A percentile compares a stretch with the other conserved stretches of the same genome.
These are phyloP conservation scores for Panopea generosa DNA, from an alignment of 2,888 invertebrate genomes.

Conservation along the genomic window DNA sequence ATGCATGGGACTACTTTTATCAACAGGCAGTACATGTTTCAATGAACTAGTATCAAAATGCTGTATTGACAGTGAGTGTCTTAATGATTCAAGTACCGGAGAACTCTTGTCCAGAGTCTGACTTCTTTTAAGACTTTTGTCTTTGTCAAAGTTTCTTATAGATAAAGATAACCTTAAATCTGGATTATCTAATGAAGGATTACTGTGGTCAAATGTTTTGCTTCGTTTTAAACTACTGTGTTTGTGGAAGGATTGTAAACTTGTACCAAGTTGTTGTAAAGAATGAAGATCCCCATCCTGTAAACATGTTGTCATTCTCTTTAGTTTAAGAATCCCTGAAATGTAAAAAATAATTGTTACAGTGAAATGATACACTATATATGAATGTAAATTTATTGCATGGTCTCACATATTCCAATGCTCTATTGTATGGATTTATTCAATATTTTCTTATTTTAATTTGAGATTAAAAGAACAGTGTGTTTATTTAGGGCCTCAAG, in stretches of 20 bases:
- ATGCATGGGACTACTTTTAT: slow-evolving; percentile 73
- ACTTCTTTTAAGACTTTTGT: slow-evolving; percentile 58
- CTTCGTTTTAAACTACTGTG: slow-evolving; percentile 44
- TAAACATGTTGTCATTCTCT: slow-evolving; percentile 69
- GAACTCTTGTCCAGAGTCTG: slow-evolving; percentile 67
- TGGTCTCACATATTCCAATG: too few relatives aligned
- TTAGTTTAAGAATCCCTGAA: slow-evolving; percentile 48
- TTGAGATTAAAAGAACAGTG: too few relatives aligned
- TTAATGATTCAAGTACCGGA: slow-evolving; percentile 53
- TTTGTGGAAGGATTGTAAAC: slow-evolving; percentile 49
- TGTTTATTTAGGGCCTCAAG: too few relatives aligned
- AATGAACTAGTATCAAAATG: slow-evolving; percentile 69
- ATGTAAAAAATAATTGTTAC: too few relatives aligned
- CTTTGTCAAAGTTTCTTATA: slow-evolving; percentile 69
- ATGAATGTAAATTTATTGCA: too few relatives aligned
- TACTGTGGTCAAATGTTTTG: slow-evolving; percentile 64
- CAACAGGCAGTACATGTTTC: slow-evolving; percentile 66
- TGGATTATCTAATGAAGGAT: slow-evolving; percentile 45
- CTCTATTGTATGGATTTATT: too few relatives aligned
- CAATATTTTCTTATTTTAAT: too few relatives aligned
- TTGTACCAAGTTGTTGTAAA: slow-evolving; percentile 45
- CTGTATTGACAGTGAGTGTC: slow-evolving; percentile 67
- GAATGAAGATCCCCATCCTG: slow-evolving; percentile 68
- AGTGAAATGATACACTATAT: too few relatives aligned
- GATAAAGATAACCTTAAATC: slow-evolving; percentile 61